Conservation (phyloP, 2,797 vertebrate genomes). For the Sciaenops ocellatus region DNA sequence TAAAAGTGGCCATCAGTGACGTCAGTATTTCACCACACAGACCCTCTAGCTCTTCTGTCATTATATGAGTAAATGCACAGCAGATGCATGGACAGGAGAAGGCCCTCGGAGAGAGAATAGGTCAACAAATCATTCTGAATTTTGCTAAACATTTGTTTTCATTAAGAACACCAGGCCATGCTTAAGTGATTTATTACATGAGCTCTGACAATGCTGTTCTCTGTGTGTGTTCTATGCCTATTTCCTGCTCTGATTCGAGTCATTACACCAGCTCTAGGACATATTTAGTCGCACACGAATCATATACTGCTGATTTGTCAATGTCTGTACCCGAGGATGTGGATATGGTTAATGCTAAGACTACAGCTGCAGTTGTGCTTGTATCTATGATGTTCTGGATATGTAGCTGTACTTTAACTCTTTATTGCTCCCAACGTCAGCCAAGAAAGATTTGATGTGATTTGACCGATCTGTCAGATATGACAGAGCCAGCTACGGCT, state of each 20-base stretch:
- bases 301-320: too few species aligned
- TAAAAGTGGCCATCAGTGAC: too few species aligned
- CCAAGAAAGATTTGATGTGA: background rate
- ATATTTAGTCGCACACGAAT: too few species aligned
- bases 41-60: background rate
- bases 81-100: background rate
- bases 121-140: background rate
- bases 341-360: background rate
- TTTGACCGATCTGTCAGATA: background rate
- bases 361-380: background rate
- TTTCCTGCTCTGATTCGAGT: background rate
- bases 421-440: background rate
- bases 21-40: background rate
- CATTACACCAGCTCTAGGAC: slow-evolving; percentile 1
- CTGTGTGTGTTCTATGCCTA: background rate
- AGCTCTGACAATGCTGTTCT: background rate
- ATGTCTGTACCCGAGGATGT: background rate
- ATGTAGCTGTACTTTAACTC: background rate
- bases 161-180: background rate
- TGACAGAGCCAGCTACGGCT: background rate
- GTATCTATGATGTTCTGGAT: background rate
- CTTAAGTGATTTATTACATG: slow-evolving; percentile 7
- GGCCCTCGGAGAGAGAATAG: background rate
- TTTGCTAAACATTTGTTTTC: slow-evolving; percentile 27
- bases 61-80: background rate